phyloP scores from a whole-genome alignment of 2,888 invertebrate genomes.

The Lepidochrysops patricia region DNA sequence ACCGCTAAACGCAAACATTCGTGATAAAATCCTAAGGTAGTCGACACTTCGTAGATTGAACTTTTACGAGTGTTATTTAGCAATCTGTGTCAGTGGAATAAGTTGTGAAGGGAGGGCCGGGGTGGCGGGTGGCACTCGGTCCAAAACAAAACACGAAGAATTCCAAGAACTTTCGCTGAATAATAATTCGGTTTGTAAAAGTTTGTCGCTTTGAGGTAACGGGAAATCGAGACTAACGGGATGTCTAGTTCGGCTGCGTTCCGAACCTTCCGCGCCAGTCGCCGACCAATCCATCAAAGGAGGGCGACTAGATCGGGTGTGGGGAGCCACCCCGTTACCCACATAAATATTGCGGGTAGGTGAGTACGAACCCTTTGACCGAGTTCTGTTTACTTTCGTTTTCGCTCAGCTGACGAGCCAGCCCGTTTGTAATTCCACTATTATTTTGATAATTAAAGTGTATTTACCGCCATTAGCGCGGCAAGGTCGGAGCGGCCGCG shows the following conservation, averaged over 20 bases:
- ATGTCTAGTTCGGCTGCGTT: conserved; percentile 59
- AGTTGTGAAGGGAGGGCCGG: conserved; percentile 34
- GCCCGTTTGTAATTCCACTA: conserved; percentile 58
- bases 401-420: conserved; percentile 74
- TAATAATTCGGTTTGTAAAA: conserved; percentile 59
- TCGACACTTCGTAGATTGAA: conserved; percentile 23
- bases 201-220: conserved; percentile 50
- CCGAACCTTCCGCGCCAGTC: conserved; percentile 67
- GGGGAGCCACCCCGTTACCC: conserved; percentile 61
- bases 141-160: conserved; percentile 62
- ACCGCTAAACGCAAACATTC: conserved; percentile 17
- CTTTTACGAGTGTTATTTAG: conserved; percentile 33
- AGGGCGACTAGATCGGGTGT: conserved; percentile 65
- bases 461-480: conserved; percentile 41
- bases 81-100: conserved; percentile 42
- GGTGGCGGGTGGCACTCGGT: conserved; percentile 34
- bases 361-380: conserved; percentile 75
- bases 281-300: conserved; percentile 74
- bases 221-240: conserved; percentile 64
- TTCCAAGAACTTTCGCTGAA: conserved; percentile 63
- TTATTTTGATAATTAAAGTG: conserved; percentile 72
- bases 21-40: conserved; percentile 21
- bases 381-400: conserved; percentile 76
- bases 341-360: conserved; percentile 75
- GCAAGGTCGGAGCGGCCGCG: background rate